phyloP scores from a whole-genome alignment of 1,140 invertebrate species.

The Drosophila mauritiana region DNA sequence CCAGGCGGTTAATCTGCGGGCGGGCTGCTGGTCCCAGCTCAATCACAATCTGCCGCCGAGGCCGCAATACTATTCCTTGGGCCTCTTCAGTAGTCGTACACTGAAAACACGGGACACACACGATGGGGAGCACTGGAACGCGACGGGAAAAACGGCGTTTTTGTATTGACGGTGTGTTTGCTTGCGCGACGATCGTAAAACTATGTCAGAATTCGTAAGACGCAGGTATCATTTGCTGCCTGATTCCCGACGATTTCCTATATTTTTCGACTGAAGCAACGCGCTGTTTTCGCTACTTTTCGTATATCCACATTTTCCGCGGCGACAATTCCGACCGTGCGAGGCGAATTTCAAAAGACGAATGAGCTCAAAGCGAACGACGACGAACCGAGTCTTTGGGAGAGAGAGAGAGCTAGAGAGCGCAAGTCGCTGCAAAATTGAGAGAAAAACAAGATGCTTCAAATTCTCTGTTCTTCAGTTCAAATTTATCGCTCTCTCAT shows the following conservation, averaged over 20 bases:
- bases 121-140: slow-evolving; percentile 4
- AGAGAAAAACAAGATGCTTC: too few species aligned
- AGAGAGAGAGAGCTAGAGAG: slow-evolving; percentile 19
- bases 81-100: not conserved
- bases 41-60: slow-evolving; percentile 6
- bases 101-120: slow-evolving; percentile 5
- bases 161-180: slow-evolving; percentile 12
- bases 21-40: not conserved
- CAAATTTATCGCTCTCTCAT: too few species aligned
- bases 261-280: not conserved
- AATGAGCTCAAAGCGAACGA: slow-evolving; percentile 6
- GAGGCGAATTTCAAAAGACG: slow-evolving; percentile 3
- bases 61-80: slow-evolving; percentile 4
- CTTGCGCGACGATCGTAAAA: slow-evolving; percentile 11
- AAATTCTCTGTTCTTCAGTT: too few species aligned
- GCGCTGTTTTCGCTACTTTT: slow-evolving; percentile 8
- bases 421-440: slow-evolving; percentile 14
- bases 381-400: slow-evolving; percentile 4
- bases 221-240: too few species aligned
- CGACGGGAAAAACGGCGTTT: slow-evolving; percentile 9
- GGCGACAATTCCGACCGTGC: slow-evolving; percentile 1
- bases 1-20: slow-evolving; percentile 3
- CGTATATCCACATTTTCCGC: slow-evolving; percentile 17
- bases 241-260: not conserved
- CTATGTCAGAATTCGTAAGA: not conserved